phyloP scores from a whole-genome alignment of 2,113 vertebrate species.

The Solea senegalensis region DNA sequence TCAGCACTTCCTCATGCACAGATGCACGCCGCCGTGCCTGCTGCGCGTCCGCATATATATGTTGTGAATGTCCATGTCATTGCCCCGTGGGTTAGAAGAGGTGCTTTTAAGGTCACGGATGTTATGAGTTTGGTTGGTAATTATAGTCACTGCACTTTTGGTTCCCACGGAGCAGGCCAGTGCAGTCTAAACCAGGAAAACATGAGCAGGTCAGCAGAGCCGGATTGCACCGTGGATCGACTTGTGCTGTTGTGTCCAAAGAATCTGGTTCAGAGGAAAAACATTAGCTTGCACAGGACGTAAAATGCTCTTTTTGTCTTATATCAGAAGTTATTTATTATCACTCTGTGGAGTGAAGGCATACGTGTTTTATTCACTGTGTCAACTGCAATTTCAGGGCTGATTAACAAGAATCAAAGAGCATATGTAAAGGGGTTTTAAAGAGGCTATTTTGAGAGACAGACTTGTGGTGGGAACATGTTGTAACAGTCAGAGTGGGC shows the following conservation, averaged over 20 bases:
- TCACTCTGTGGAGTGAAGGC: neutral
- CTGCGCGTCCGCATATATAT: slow-evolving; percentile 21
- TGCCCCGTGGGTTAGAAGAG: slow-evolving; percentile 47
- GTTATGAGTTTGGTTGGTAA: slow-evolving; percentile 57
- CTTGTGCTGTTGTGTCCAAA: slow-evolving; percentile 18
- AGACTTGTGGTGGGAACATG: slow-evolving; percentile 31
- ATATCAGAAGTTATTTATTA: neutral
- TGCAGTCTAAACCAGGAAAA: slow-evolving; percentile 31
- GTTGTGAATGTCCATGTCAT: slow-evolving; percentile 23
- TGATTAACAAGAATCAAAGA: slow-evolving; percentile 13
- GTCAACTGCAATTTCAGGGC: neutral
- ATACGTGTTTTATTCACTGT: slow-evolving; percentile 1
- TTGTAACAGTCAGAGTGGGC: slow-evolving; percentile 27
- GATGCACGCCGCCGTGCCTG: slow-evolving; percentile 2
- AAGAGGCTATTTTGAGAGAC: slow-evolving; percentile 48
- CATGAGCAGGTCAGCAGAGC: slow-evolving; percentile 31
- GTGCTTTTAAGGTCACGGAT: slow-evolving; percentile 54
- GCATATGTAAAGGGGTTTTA: slow-evolving; percentile 27
- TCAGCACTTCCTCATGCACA: slow-evolving; percentile 38
- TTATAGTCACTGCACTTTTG: slow-evolving; percentile 63
- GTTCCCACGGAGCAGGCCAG: slow-evolving; percentile 61
- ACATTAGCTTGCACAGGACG: slow-evolving; percentile 6
- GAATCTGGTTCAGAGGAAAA: neutral
- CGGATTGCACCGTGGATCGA: slow-evolving; percentile 25
- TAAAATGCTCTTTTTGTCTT: neutral